Conservation (phyloP, 1,140 invertebrate species). For the Delia radicum region DNA sequence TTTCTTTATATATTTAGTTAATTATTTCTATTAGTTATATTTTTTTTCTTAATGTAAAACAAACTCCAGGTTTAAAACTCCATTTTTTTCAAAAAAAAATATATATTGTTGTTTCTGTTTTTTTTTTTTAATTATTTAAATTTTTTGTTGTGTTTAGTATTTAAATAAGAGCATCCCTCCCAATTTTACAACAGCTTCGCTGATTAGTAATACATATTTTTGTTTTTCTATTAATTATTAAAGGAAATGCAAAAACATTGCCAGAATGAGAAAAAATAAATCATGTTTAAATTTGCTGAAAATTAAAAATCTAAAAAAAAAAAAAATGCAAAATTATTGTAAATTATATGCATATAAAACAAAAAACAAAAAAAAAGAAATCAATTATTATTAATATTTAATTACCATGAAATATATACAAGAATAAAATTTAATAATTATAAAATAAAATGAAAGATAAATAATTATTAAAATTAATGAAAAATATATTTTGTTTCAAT, state of each 20-base stretch:
- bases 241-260: not conserved
- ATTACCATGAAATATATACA: conserved; percentile 18
- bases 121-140: not conserved
- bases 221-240: too few species aligned
- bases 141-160: not conserved
- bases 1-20: too few species aligned
- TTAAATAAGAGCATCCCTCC: conserved; percentile 8
- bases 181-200: not conserved
- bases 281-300: conserved; percentile 13
- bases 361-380: conserved; percentile 5
- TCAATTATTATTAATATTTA: conserved; percentile 24
- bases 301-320: not conserved
- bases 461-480: not conserved
- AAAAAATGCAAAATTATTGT: conserved; percentile 5
- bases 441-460: not conserved
- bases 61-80: too few species aligned
- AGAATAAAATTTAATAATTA: not conserved
- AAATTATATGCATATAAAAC: conserved; percentile 17
- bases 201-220: not conserved
- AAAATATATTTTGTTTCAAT: not conserved
- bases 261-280: conserved; percentile 1
- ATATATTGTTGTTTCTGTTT: not conserved
- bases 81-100: not conserved
- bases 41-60: too few species aligned
- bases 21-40: too few species aligned